Base-by-base conservation (phyloP, 2,797 vertebrate genomes). In the Darevskia nairensis region DNA sequence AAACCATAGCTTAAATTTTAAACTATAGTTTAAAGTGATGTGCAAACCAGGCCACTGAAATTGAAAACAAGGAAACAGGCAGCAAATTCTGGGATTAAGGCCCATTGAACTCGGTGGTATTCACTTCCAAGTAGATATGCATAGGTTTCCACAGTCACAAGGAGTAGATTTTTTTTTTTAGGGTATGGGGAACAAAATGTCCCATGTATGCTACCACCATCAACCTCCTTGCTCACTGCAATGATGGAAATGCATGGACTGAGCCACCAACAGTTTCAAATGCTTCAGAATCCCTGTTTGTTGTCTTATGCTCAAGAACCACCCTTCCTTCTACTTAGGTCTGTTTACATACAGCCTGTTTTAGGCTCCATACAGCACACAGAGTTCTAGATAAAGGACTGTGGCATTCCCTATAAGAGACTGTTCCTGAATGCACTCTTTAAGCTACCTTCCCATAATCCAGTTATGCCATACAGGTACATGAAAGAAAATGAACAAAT, bases 301-400 rank as follows among this genome's bases (percentile, higher is more conserved):
- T 55, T 72, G 29, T 13, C 8, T 15, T 0, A 77, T 29, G 15
- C 2, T 41, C 55, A 89, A 79, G n/a, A 69, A 74, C 39, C 66
- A 44, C 7, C 61, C 32, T 39, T 21, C 3, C 2, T 23, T 78
- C 69, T 61, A 21, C 23, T 82, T 77, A 79, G 15, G 21, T 79
- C 77, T 0, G 0, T 59, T 88, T 68, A 77, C 1, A 15, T 72
- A 87, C 82, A 91, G 55, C 32, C 81, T 23, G 81, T 6, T 71
- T 74, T 76, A 55, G 21, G 17, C n/a, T 39, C 29, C 8, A 2
- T 6, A 3, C 3, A 64, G 79, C 9, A 69, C 59, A 5, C 6
- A 68, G 44, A 4, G 1, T 11, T 77, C 77, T 39, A 46, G 39
- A 50, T 13, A 2, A 86, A 79, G 2, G 76, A 75, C 6, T 89